Base-by-base conservation (phyloP, 2,888 invertebrate species). In the Anticlea derivata region DNA sequence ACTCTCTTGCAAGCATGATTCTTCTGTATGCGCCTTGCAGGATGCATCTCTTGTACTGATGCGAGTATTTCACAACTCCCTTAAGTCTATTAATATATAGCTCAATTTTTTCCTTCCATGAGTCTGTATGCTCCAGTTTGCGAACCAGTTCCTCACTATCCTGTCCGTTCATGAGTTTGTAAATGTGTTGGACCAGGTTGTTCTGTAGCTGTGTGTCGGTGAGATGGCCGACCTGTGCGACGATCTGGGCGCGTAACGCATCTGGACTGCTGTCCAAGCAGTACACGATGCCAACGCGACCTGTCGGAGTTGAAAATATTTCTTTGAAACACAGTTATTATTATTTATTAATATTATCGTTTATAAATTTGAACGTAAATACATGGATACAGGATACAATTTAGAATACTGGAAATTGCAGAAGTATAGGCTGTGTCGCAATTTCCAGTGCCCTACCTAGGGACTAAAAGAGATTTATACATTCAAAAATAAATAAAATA, bases 191-290 rank as follows among this genome's bases (percentile, higher is more conserved):
- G 3, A 73, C 55, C 5, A 75, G 61, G 13, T 55, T 47, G 45
- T 72, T 66, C 34, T 77, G 70, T 2, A 77, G 61, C 26, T 72
- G 57, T 2, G 41, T 26, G 0, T 73, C 66, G 2, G 66, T 61
- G 6, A 67, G 39, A 12, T 67, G 59, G 5, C 76, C 75, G 2
- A 74, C 37, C 50, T 75, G 66, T 4, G 71, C 68, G n/a, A 70
- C 61, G 6, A 78, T 58, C 23, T 75, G 75, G 0, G 52, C 58
- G 10, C 66, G 62, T 1, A 76, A 37, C 1, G 66, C 69, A 35
- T 74, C 75, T 5, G 78, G 77, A 50, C 76, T 76, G 52, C 75
- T 75, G 52, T 77, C 77, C 37, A 78, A 55, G 39, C 76, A 77
- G 43, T 71, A 75, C 0, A 78, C 67, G 2, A 65, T 50, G 4